phyloP scores from a whole-genome alignment of 2,797 vertebrate species.

The Momotus momota region DNA sequence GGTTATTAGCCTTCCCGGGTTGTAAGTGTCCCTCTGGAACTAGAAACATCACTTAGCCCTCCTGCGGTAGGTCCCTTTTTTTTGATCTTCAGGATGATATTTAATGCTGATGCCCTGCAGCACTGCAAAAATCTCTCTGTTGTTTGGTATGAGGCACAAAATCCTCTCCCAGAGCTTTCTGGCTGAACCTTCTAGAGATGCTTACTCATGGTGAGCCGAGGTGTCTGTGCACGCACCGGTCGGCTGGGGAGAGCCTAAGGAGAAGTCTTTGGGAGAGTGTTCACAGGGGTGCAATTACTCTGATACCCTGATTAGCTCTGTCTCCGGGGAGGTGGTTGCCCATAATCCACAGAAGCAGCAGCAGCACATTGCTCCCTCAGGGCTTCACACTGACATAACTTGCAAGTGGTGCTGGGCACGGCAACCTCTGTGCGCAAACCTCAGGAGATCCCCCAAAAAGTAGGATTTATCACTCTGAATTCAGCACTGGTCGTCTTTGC shows the following conservation, averaged over 20 bases:
- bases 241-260: background rate
- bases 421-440: background rate
- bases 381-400: background rate
- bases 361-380: background rate
- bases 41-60: background rate
- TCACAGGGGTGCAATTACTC: background rate
- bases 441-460: background rate
- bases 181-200: background rate
- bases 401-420: rapidly evolving
- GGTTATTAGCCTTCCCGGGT: background rate
- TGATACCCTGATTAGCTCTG: background rate
- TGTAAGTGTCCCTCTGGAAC: background rate
- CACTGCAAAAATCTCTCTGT: background rate
- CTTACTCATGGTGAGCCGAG: background rate
- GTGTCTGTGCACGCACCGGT: background rate
- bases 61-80: background rate
- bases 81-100: background rate
- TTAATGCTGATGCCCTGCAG: background rate
- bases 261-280: background rate
- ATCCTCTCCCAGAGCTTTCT: background rate
- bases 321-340: background rate
- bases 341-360: background rate
- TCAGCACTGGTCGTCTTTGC: rapidly evolving
- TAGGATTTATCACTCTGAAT: background rate
- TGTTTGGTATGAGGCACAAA: background rate